Conservation (phyloP, 2,113 vertebrate species). For the Ochotona curzoniae region DNA sequence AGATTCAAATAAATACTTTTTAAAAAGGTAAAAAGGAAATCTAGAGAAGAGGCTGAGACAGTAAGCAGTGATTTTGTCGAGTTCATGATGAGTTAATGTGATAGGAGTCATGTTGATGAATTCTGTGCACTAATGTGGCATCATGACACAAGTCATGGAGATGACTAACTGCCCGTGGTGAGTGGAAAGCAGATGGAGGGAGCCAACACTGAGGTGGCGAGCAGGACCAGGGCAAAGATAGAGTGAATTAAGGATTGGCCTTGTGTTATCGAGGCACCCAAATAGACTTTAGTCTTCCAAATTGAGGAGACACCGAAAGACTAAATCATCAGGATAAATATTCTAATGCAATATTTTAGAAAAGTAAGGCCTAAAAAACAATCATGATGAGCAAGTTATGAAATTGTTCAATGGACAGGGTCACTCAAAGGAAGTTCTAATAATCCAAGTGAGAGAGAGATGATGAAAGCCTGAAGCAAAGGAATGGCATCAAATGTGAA, state of each 20-base stretch:
- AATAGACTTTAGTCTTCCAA: not conserved
- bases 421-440: not conserved
- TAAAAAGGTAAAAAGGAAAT: not conserved
- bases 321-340: not conserved
- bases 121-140: conserved; percentile 14
- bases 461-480: not conserved
- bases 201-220: not conserved
- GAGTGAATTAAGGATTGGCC: not conserved
- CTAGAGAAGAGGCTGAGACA: not conserved
- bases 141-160: not conserved
- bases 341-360: not conserved
- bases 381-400: not conserved
- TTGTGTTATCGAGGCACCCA: not conserved
- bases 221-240: not conserved
- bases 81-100: not conserved
- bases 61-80: not conserved
- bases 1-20: too few species aligned
- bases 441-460: not conserved
- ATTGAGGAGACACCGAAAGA: not conserved
- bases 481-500: not conserved
- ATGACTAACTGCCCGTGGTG: not conserved
- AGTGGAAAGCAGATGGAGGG: not conserved
- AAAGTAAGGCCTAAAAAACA: conserved; percentile 18
- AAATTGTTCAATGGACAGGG: not conserved
- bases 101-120: not conserved